phyloP scores from a whole-genome alignment of 1,140 invertebrate genomes.

The Drosophila littoralis region DNA sequence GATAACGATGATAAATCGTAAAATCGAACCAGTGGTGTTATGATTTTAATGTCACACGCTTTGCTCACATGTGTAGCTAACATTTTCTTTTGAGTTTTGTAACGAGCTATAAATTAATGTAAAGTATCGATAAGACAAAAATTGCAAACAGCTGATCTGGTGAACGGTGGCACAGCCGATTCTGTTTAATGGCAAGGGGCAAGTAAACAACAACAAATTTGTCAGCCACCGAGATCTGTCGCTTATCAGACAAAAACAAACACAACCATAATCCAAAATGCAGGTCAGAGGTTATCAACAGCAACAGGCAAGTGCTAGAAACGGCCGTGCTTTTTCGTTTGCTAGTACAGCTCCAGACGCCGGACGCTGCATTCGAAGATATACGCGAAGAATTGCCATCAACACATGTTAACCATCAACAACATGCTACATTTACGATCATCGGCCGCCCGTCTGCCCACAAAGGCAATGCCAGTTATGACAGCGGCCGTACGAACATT shows the following conservation, averaged over 20 bases:
- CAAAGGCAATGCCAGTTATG: not conserved
- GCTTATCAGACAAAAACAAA: constrained; percentile 32
- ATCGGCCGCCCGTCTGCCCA: not conserved
- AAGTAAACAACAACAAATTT: constrained; percentile 33
- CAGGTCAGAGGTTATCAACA: constrained; percentile 44
- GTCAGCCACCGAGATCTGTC: not conserved
- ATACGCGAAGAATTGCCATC: constrained; percentile 4
- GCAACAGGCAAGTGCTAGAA: not conserved
- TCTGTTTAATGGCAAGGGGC: constrained; percentile 3
- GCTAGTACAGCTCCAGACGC: constrained; percentile 19
- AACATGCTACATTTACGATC: constrained; percentile 27
- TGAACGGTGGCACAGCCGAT: no score
- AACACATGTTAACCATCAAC: not conserved
- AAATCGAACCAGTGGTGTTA: not conserved
- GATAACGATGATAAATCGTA: not conserved
- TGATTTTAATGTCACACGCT: not conserved
- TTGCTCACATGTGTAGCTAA: not conserved
- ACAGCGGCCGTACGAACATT: not conserved
- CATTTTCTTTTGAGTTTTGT: not conserved
- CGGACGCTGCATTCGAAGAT: constrained; percentile 25
- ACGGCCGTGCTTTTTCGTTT: not conserved
- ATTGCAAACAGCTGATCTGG: constrained; percentile 19
- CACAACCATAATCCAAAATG: constrained; percentile 17
- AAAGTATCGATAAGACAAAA: constrained; percentile 16
- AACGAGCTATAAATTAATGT: not conserved